Evolutionary conservation across 2,113 vertebrate genomes (phyloP), one percentile per base, ranked within the genome.

Genomic region (Engraulis encrasicolus): DNA sequence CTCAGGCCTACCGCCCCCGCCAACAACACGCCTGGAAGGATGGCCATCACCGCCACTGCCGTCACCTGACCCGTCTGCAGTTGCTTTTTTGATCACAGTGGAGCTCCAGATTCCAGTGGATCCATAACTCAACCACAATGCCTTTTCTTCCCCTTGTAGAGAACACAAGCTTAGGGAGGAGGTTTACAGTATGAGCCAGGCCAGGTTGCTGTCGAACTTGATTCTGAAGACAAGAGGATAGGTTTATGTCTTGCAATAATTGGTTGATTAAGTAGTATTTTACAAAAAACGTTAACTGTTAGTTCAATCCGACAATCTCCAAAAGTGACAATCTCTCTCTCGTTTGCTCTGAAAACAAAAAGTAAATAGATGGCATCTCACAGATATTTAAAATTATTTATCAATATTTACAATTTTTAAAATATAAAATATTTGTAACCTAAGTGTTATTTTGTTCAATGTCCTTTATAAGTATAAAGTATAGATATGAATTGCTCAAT

Each of bases 261-360:
- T 78, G 15, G 36, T 3, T 45, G 37, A 20, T 19, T 36, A 15
- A 78, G 20, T 34, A 27, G 20, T 31, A 82, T 74, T 82, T 74
- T 82, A 23, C 18, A 50, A 40, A n/a, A 54, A 66, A n/a, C 58
- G 58, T 27, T 66, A 66, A 66, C 58, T 71, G 81, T 85, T 82
- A 37, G 6, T 79, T 80, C 14, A 78, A 89, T 85, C 85, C 54
- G 84, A 87, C 87, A 88, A 88, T 89, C 86, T 85, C 48, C 83
- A 86, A 38, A n/a, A 50, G 31, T 31, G 89, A 90, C 87, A 90
- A 90, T 87, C 84, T 85, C 77, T 88, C 71, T 45, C n/a, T n/a
- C n/a, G n/a, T n/a, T n/a, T n/a, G n/a, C n/a, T n/a, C n/a, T n/a
- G n/a, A n/a, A n/a, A 40, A 78, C 12, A 66, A n/a, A 83, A 18